These are phyloP conservation scores for Trichonephila clavipes DNA, from an alignment of 1,140 invertebrate genomes.

Conservation along the genomic window DNA sequence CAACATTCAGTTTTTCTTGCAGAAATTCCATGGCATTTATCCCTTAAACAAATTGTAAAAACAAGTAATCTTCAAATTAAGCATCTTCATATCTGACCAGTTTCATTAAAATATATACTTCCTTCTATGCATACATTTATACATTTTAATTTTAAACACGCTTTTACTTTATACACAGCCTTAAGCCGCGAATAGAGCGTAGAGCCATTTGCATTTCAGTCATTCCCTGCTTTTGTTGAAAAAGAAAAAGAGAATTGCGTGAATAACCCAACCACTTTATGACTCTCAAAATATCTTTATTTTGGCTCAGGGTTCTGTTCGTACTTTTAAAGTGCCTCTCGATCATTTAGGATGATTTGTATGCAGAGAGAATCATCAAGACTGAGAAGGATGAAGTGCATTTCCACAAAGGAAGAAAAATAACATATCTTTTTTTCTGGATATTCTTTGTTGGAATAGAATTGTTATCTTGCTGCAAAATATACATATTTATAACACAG, in stretches of 20 bases:
- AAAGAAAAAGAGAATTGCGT: conserved; percentile 26
- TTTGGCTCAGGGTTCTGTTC: neutral
- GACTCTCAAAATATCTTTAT: conserved; percentile 31
- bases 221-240: neutral
- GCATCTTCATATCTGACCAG: too few species aligned
- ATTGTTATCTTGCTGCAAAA: too few species aligned
- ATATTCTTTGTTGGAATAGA: too few species aligned
- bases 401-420: neutral
- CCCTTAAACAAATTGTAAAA: too few species aligned
- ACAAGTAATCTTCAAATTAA: too few species aligned
- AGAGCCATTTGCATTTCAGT: conserved; percentile 27
- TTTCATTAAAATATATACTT: too few species aligned
- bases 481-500: too few species aligned
- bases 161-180: neutral
- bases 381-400: neutral
- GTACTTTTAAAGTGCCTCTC: neutral
- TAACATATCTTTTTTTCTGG: neutral
- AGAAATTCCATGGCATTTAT: too few species aligned
- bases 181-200: neutral
- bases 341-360: conserved; percentile 53
- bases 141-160: too few species aligned
- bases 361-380: neutral
- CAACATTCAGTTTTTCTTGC: too few species aligned
- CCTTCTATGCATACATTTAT: too few species aligned
- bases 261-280: conserved; percentile 27